Evolutionary conservation across 2,888 invertebrate species (phyloP).

Genomic region (Cryptus armator): DNA sequence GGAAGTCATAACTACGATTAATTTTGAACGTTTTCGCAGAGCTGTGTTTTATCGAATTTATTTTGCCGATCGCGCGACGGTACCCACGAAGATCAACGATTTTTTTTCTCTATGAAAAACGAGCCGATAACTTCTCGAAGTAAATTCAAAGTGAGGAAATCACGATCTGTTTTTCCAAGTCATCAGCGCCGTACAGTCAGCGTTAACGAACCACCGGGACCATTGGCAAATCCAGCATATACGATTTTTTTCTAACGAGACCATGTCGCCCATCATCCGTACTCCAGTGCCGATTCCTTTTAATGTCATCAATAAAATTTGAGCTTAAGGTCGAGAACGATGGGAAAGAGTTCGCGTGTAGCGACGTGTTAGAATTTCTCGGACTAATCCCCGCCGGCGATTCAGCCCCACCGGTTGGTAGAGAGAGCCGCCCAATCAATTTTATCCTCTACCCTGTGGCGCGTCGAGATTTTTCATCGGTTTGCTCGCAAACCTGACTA

Average conservation of each 20-base stretch:
- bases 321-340: conserved; percentile 50
- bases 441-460: conserved; percentile 42
- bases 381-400: conserved; percentile 54
- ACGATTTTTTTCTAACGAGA: conserved; percentile 43
- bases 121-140: not conserved
- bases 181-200: not conserved
- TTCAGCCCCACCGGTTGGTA: conserved; percentile 51
- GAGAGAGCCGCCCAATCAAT: conserved; percentile 63
- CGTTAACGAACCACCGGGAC: conserved; percentile 26
- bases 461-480: conserved; percentile 33
- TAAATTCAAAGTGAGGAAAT: not conserved
- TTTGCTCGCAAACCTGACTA: conserved; percentile 22
- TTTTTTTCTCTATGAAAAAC: not conserved
- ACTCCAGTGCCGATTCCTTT: conserved; percentile 52
- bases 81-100: not conserved
- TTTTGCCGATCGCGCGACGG: not conserved
- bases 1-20: not conserved
- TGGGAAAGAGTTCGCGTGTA: conserved; percentile 1
- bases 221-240: conserved; percentile 29
- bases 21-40: not conserved
- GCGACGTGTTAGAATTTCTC: conserved; percentile 49
- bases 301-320: conserved; percentile 60
- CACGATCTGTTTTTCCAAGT: not conserved
- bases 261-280: conserved; percentile 14
- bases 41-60: not conserved